phyloP scores from a whole-genome alignment of 2,113 vertebrate species.

The Labrus mixtus region DNA sequence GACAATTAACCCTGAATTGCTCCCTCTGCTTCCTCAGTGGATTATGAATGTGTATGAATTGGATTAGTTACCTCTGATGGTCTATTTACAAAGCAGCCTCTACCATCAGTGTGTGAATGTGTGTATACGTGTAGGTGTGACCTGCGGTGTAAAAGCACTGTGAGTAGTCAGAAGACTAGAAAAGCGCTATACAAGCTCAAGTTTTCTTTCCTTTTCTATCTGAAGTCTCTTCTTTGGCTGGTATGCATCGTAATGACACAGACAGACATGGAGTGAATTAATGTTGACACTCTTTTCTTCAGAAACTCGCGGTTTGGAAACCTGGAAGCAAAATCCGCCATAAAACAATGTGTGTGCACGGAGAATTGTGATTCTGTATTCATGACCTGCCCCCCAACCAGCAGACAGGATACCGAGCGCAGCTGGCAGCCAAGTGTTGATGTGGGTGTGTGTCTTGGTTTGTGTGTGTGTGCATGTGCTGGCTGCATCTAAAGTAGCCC shows the following conservation, averaged over 20 bases:
- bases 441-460: slow-evolving; percentile 17
- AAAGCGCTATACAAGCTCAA: too few relatives aligned
- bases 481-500: slow-evolving; percentile 80
- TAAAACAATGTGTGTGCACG: slow-evolving; percentile 11
- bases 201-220: neutral
- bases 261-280: neutral
- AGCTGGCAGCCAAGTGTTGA: slow-evolving; percentile 71
- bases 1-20: too few relatives aligned
- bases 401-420: slow-evolving; percentile 64
- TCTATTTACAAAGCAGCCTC: too few relatives aligned
- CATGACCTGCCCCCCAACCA: slow-evolving; percentile 58
- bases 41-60: too few relatives aligned
- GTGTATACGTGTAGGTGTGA: too few relatives aligned
- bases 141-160: too few relatives aligned
- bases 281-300: neutral
- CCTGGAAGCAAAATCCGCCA: slow-evolving; percentile 18
- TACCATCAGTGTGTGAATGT: too few relatives aligned
- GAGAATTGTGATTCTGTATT: slow-evolving; percentile 57
- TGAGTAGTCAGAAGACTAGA: too few relatives aligned
- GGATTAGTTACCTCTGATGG: too few relatives aligned
- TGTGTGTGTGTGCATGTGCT: slow-evolving; percentile 41
- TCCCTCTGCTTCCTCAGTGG: too few relatives aligned
- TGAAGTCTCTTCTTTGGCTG: neutral
- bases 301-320: neutral
- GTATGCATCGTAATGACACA: neutral